phyloP scores from a whole-genome alignment of 2,113 vertebrate genomes.

The Athene noctua region DNA sequence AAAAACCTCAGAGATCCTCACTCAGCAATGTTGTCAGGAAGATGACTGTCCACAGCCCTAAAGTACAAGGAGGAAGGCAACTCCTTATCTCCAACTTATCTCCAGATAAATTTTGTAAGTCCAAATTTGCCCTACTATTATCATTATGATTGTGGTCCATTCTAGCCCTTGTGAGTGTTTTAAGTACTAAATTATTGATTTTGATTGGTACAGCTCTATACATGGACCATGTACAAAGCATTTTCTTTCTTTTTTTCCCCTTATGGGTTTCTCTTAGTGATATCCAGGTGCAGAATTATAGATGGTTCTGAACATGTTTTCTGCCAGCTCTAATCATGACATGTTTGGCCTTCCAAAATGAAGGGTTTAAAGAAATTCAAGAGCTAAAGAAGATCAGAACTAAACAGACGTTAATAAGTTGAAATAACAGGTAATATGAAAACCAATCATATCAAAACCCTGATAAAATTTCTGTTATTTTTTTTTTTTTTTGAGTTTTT shows the following conservation, averaged over 20 bases:
- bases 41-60: neutral
- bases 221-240: fast-evolving
- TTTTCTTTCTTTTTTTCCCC: neutral
- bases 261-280: neutral
- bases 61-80: neutral
- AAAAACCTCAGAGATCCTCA: neutral
- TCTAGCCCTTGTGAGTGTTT: neutral
- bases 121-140: neutral
- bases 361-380: neutral
- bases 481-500: neutral
- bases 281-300: neutral
- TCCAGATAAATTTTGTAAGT: neutral
- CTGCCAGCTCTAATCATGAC: neutral
- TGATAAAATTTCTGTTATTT: neutral
- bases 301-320: neutral
- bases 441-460: fast-evolving
- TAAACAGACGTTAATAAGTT: neutral
- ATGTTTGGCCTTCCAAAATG: neutral
- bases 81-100: no score
- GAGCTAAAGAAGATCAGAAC: neutral
- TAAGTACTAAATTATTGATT: neutral
- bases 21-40: neutral
- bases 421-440: neutral
- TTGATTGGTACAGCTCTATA: neutral
- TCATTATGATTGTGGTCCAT: fast-evolving